Conservation (phyloP, 1,140 invertebrate genomes). For the Aphis craccivora region DNA sequence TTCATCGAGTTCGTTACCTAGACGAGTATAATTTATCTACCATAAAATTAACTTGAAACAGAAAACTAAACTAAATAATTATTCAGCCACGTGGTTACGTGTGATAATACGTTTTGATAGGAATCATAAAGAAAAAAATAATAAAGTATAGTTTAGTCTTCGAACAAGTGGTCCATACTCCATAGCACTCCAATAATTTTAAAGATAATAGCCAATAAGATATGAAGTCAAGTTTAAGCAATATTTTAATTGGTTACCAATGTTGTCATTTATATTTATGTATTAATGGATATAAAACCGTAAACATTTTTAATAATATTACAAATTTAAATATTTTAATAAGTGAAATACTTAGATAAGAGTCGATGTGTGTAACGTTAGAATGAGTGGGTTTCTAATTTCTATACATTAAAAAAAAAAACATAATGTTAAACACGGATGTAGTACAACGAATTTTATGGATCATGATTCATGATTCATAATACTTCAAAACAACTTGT, state of each 20-base stretch:
- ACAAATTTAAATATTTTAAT: not conserved
- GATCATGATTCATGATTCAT: too few species aligned
- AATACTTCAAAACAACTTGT: too few species aligned
- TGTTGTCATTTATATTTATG: not conserved
- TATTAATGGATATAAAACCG: not conserved
- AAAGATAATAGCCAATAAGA: not conserved
- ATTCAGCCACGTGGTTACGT: not conserved
- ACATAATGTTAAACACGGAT: too few species aligned
- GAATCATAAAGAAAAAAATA: not conserved
- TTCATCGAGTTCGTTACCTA: not conserved
- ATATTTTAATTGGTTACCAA: not conserved
- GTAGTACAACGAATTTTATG: too few species aligned
- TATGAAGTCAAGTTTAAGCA: not conserved
- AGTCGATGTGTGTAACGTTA: too few species aligned
- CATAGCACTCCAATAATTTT: not conserved
- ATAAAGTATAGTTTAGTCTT: not conserved
- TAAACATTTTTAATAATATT: not conserved
- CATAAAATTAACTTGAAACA: not conserved
- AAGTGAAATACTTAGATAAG: too few species aligned
- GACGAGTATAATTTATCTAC: too few species aligned
- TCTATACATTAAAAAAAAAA: too few species aligned
- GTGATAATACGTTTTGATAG: not conserved
- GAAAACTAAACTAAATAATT: not conserved
- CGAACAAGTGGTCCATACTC: not conserved
- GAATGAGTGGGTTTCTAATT: too few species aligned